These are phyloP conservation scores for Onychostoma macrolepis DNA, from an alignment of 2,113 vertebrate genomes.

Conservation along the genomic window DNA sequence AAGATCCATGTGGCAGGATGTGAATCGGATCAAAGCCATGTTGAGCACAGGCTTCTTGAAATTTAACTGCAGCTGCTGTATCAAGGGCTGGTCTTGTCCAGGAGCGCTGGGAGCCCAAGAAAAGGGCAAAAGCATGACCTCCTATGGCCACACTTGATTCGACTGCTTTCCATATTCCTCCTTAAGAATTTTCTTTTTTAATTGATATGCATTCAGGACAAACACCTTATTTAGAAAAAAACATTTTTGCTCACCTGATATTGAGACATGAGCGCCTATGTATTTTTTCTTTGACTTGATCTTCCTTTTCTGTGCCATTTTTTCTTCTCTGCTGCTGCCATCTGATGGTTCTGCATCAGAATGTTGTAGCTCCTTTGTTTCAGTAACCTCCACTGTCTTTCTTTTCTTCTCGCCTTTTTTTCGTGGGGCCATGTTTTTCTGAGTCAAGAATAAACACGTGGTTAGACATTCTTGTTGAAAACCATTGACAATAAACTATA, in stretches of 20 bases:
- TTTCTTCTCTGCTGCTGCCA: conserved; percentile 35
- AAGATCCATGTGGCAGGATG: conserved; percentile 80
- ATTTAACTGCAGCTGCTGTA: conserved; percentile 68
- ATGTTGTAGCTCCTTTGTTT: conserved; percentile 28
- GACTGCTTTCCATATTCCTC: conserved; percentile 81
- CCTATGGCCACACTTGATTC: conserved; percentile 68
- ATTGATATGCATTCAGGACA: background rate
- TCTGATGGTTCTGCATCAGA: conserved; percentile 29
- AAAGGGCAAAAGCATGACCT: conserved; percentile 75
- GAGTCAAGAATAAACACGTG: background rate
- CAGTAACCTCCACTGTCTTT: conserved; percentile 48
- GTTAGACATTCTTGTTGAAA: background rate
- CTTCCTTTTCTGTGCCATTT: conserved; percentile 32
- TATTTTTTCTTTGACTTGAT: conserved; percentile 65
- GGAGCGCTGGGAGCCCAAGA: conserved; percentile 77
- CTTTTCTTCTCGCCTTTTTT: conserved; percentile 61
- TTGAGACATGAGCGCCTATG: conserved; percentile 76
- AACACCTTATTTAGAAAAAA: background rate
- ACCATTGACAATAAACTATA: background rate
- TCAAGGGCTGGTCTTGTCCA: conserved; percentile 76
- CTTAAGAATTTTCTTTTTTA: conserved; percentile 55
- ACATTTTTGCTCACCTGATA: conserved; percentile 66
- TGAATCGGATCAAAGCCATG: conserved; percentile 68
- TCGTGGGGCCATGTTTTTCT: conserved; percentile 63
- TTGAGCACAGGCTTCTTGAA: conserved; percentile 66